phyloP scores from a whole-genome alignment of 2,888 invertebrate species.

The Tipula vernalis region DNA sequence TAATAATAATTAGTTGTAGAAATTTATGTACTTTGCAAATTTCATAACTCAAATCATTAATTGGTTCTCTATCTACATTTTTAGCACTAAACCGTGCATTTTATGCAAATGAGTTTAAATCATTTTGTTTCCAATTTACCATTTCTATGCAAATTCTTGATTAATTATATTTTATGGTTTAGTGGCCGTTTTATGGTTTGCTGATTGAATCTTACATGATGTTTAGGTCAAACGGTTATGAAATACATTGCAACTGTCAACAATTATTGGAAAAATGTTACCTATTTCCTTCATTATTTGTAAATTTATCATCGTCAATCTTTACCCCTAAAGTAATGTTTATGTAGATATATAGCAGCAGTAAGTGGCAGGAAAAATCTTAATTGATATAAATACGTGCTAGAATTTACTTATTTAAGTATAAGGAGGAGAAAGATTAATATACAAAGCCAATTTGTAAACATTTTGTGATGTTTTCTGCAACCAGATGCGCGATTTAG shows the following conservation, averaged over 20 bases:
- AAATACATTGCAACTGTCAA: background rate
- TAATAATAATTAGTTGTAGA: background rate
- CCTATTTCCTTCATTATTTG: background rate
- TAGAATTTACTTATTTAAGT: background rate
- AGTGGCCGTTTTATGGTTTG: background rate
- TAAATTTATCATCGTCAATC: background rate
- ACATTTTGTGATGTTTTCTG: background rate
- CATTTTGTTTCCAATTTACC: background rate
- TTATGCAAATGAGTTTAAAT: background rate
- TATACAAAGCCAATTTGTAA: background rate
- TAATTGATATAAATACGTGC: background rate
- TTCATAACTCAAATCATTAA: background rate
- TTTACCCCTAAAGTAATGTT: background rate
- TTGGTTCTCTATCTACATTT: background rate
- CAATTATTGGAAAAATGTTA: background rate
- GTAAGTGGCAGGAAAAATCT: background rate
- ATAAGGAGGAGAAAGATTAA: background rate
- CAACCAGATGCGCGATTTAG: background rate
- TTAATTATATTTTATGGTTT: background rate
- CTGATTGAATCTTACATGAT: background rate
- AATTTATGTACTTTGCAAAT: background rate
- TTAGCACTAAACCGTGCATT: background rate
- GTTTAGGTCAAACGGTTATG: background rate
- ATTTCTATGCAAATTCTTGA: background rate
- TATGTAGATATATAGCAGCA: background rate